Conservation (phyloP, 2,113 vertebrate genomes). For the Cyprinodon tularosa region DNA sequence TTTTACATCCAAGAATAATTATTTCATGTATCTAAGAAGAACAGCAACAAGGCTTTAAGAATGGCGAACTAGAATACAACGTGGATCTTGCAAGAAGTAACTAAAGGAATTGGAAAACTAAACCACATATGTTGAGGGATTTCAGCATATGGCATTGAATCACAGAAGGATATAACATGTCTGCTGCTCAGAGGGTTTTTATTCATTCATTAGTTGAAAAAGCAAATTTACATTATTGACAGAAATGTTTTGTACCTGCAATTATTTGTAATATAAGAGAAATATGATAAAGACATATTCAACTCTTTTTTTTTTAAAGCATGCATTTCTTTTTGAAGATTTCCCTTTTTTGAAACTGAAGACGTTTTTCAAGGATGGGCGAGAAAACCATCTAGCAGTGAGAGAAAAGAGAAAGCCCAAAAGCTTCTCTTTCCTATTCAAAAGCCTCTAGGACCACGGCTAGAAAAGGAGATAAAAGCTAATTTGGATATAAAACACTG, state of each 20-base stretch:
- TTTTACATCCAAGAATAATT: neutral
- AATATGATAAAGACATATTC: neutral
- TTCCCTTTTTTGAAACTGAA: neutral
- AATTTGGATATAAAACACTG: constrained; percentile 41
- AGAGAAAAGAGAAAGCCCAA: neutral
- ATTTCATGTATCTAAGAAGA: constrained; percentile 31
- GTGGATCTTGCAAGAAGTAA: constrained; percentile 14
- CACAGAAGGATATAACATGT: neutral
- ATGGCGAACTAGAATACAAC: constrained; percentile 12
- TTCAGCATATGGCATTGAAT: constrained; percentile 23
- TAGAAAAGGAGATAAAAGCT: constrained; percentile 27
- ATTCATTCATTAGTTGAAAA: constrained; percentile 3
- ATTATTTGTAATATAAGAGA: neutral
- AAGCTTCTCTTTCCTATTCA: constrained; percentile 15
- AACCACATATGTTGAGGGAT: constrained; percentile 17
- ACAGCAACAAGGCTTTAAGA: constrained; percentile 1
- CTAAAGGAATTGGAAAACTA: constrained; percentile 5
- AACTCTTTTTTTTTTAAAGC: neutral
- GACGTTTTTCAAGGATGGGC: neutral
- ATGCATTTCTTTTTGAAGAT: neutral
- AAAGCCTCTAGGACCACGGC: constrained; percentile 8
- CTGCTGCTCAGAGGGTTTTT: neutral
- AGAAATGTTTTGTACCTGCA: neutral
- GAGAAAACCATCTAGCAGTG: neutral
- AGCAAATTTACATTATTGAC: neutral